Base-by-base conservation (phyloP, 2,797 vertebrate species). In the Catharus ustulatus region DNA sequence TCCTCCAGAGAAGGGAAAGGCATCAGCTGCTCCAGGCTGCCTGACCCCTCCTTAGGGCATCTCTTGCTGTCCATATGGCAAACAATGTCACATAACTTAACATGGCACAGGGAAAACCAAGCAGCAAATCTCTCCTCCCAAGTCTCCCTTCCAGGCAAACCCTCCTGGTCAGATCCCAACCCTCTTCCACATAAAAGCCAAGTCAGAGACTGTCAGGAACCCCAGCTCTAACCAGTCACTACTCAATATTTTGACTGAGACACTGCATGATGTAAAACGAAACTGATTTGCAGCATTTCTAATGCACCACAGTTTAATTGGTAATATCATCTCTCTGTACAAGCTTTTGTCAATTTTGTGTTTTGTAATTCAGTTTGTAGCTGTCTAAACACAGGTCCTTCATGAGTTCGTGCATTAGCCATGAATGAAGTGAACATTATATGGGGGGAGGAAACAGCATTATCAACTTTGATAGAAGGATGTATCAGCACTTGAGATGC, bases 291-390 rank as follows among this genome's bases (percentile, higher is more conserved):
- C 69, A 96, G 66, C 36, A 74, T 93, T 84, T 81, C 75, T 91
- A 96, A 90, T 76, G 49, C 92, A 94, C 88, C 85, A 92, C 8
- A 23, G 57, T 95, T 97, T 95, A 97, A 97, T 96, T 96, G 95
- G 76, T 75, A 96, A 83, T 93, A 96, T 94, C 22, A 88, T 88
- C 93, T 96, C 54, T 69, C 82, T 87, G 51, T 36, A 67, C 54
- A 95, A 89, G 63, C 55, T 67, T 80, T 51, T 84, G 95, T 95
- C 93, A 88, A 87, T 59, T 67, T n/a, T 52, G 15, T 23, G 6
- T n/a, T 59, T 32, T 14, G 5, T 27, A 95, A 87, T 83, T 97
- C 81, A 48, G 69, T 89, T 84, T 84, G 51, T 83, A 79, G 58
- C 63, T 93, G 17, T 81, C 78, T 93, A 96, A 97, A 94, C 71